phyloP scores from a whole-genome alignment of 2,888 invertebrate species.

The Plemyria rubiginata region DNA sequence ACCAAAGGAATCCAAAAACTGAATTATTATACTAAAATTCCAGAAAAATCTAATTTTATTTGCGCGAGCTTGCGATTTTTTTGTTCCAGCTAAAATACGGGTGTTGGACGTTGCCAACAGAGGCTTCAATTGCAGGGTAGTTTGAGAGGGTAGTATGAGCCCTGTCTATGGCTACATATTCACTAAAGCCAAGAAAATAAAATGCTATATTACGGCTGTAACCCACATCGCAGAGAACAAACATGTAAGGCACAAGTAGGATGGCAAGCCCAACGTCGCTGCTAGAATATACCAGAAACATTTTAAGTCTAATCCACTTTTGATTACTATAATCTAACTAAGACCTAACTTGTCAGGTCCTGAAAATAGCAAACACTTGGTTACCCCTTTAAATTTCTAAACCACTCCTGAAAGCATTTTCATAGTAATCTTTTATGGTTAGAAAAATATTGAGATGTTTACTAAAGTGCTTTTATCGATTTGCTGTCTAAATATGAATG shows the following conservation, averaged over 20 bases:
- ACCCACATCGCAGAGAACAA: too few relatives aligned
- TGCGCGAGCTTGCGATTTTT: background rate
- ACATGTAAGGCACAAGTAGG: too few relatives aligned
- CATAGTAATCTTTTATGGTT: background rate
- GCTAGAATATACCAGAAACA: background rate
- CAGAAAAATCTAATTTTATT: too few relatives aligned
- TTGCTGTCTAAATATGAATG: background rate
- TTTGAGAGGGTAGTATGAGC: constrained; percentile 3
- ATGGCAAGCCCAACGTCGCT: background rate
- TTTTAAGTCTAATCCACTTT: background rate
- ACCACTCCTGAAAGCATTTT: background rate
- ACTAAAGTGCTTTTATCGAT: background rate
- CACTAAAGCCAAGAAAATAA: background rate
- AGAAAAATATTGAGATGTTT: background rate
- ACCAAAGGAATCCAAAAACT: too few relatives aligned
- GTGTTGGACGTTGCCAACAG: background rate
- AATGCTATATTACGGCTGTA: too few relatives aligned
- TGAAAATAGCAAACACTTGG: background rate
- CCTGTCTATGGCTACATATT: background rate
- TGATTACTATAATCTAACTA: background rate
- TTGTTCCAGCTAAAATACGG: background rate
- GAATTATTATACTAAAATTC: too few relatives aligned
- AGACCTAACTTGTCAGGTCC: background rate
- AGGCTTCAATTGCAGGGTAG: constrained; percentile 6
- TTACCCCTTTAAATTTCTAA: background rate